phyloP scores from a whole-genome alignment of 2,888 invertebrate species.

The Netelia melanura region DNA sequence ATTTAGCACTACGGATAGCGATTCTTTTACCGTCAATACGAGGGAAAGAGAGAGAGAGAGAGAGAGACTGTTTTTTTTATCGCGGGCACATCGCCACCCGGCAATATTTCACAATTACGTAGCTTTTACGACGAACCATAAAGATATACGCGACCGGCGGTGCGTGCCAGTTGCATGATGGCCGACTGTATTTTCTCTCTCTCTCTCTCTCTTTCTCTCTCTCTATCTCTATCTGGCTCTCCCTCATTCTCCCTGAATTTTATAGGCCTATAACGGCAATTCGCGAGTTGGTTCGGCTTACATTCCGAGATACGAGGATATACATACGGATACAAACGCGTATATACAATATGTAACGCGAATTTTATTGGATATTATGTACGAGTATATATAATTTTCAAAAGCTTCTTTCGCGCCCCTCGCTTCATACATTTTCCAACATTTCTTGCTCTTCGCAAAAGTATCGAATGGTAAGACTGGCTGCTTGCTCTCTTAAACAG shows the following conservation, averaged over 20 bases:
- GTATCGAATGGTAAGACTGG: neutral
- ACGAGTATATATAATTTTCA: neutral
- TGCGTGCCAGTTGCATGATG: slow-evolving; percentile 81
- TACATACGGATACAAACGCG: slow-evolving; percentile 36
- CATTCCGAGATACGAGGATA: slow-evolving; percentile 14
- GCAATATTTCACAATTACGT: slow-evolving; percentile 83
- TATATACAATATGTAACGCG: slow-evolving; percentile 40
- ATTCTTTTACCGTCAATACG: slow-evolving; percentile 71
- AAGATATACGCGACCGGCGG: slow-evolving; percentile 77
- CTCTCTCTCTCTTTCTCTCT: slow-evolving; percentile 36
- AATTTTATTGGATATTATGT: slow-evolving; percentile 28
- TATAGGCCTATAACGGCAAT: slow-evolving; percentile 71
- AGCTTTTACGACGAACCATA: slow-evolving; percentile 80
- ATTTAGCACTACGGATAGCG: slow-evolving; percentile 74
- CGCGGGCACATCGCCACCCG: slow-evolving; percentile 74
- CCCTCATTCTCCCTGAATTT: slow-evolving; percentile 74
- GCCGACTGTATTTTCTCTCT: slow-evolving; percentile 70
- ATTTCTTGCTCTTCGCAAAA: neutral
- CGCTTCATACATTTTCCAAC: no score
- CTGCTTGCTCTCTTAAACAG: neutral
- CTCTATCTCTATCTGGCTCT: slow-evolving; percentile 23
- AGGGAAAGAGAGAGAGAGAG: slow-evolving; percentile 31
- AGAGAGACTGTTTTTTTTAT: slow-evolving; percentile 72
- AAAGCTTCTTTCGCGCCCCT: neutral
- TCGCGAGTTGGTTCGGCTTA: slow-evolving; percentile 44